Evolutionary conservation across 2,113 vertebrate genomes (phyloP).

Genomic region (Lathamus discolor): DNA sequence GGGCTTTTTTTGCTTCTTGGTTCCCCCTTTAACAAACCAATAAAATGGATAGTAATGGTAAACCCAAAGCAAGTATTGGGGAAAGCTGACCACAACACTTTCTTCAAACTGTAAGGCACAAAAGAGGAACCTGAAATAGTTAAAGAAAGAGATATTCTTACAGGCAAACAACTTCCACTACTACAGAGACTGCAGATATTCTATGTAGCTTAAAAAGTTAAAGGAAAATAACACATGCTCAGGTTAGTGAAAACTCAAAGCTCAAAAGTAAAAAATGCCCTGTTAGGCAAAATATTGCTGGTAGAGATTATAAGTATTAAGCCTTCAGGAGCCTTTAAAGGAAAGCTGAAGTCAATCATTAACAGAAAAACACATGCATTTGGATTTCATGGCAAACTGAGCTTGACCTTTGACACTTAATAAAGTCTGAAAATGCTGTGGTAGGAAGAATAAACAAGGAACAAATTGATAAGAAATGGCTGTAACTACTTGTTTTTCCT

Average conservation of each 20-base stretch:
- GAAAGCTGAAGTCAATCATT: constrained; percentile 57
- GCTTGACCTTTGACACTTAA: constrained; percentile 69
- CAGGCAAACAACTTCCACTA: not conserved
- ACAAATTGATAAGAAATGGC: constrained; percentile 54
- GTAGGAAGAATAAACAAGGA: constrained; percentile 67
- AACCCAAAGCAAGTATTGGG: not conserved
- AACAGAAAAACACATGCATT: constrained; percentile 60
- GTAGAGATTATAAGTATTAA: not conserved
- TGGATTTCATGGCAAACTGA: constrained; percentile 57
- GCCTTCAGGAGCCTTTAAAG: constrained; percentile 30
- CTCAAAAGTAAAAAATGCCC: not conserved
- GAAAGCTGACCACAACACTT: not conserved
- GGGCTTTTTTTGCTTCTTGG: not conserved
- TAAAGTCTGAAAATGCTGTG: constrained; percentile 66
- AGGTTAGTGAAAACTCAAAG: not conserved
- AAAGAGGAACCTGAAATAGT: not conserved
- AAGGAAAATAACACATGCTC: not conserved
- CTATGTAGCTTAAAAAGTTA: not conserved
- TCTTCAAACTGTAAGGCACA: not conserved
- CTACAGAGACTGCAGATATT: not conserved
- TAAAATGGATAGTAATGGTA: not conserved
- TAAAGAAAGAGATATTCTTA: not conserved
- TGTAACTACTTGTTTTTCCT: constrained; percentile 61
- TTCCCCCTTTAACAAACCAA: not conserved
- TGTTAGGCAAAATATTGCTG: not conserved